Evolutionary conservation across 92 coral and sea anemone species (phyloP).

Genomic region (Bergia puertoricense): DNA sequence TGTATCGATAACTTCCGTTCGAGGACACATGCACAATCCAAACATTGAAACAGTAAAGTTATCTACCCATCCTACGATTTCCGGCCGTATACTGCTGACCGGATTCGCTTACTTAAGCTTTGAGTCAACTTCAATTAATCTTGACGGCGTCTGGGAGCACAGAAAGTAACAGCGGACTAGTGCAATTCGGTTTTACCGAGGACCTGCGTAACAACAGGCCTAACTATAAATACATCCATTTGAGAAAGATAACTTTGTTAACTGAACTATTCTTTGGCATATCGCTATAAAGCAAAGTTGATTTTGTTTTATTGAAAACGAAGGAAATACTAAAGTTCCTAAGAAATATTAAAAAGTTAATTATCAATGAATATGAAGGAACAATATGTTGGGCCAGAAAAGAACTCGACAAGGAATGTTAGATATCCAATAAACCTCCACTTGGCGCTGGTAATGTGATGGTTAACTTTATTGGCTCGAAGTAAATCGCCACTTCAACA

Average conservation of each 20-base stretch:
- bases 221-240: background rate
- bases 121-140: too few species aligned
- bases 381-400: background rate
- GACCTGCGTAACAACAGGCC: background rate
- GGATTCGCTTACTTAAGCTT: too few species aligned
- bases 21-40: background rate
- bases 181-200: background rate
- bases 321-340: background rate
- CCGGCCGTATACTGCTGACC: background rate
- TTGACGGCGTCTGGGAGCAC: too few species aligned
- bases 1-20: slow-evolving; percentile 32
- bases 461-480: background rate
- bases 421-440: background rate
- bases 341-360: background rate
- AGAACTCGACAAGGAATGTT: background rate
- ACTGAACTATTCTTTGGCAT: background rate
- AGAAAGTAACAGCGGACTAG: background rate
- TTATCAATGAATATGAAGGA: background rate
- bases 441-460: background rate
- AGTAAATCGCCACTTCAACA: background rate
- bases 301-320: background rate
- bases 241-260: background rate
- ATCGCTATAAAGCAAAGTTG: background rate
- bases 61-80: background rate
- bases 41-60: background rate